phyloP scores from a whole-genome alignment of 2,113 vertebrate genomes.

The Trochalopteron elliotii region DNA sequence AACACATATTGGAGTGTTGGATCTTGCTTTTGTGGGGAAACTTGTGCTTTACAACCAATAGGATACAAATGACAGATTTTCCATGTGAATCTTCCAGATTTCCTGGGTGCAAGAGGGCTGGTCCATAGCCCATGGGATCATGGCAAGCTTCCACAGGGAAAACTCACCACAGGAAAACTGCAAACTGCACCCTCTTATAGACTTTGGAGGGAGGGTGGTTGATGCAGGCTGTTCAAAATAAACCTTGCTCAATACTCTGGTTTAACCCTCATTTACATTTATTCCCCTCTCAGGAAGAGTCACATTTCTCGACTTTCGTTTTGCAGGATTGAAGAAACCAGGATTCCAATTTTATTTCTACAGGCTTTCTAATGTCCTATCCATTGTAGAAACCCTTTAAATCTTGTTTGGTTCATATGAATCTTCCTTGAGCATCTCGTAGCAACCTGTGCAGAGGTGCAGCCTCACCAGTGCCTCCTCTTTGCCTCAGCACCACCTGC shows the following conservation, averaged over 20 bases:
- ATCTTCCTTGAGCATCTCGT: background rate
- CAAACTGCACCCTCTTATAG: background rate
- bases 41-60: background rate
- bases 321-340: background rate
- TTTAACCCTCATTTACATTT: background rate
- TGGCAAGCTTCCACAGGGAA: background rate
- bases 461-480: background rate
- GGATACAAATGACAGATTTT: background rate
- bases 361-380: background rate
- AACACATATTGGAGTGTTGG: background rate
- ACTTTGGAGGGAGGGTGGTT: background rate
- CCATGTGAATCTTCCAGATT: background rate
- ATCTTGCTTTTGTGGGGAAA: background rate
- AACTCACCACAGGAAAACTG: background rate
- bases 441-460: accelerated
- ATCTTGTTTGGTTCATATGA: background rate
- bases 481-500: no score
- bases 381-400: background rate
- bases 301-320: background rate
- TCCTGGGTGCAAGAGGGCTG: background rate
- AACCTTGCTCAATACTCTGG: background rate
- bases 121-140: background rate
- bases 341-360: background rate
- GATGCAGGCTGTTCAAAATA: background rate
- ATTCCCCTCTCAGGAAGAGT: background rate